Evolutionary conservation across 2,113 vertebrate species (phyloP), one percentile per base, ranked within the genome.

Genomic region (Ancistrus triradiatus): DNA sequence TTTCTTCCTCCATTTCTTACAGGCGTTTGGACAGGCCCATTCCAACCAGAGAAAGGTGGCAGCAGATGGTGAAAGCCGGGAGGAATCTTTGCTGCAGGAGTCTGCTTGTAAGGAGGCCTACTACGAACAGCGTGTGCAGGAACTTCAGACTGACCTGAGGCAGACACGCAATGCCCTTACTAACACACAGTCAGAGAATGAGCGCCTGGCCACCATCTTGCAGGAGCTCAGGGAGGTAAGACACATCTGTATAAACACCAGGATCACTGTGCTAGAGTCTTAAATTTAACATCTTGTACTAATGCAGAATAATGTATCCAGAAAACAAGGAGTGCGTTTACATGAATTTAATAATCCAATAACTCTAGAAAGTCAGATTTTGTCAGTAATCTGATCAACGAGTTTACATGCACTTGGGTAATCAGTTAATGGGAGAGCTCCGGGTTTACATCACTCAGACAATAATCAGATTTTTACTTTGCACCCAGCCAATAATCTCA

Each of bases 31-130:
- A 58, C 96, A 98, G 70, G 96, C 91, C 1, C 86, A 98, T 74
- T 93, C 92, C 1, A 94, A 94, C 84, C 95, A 98, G 79, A 95
- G 91, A 80, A 98, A 97, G 73, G 96, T 98, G 67, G 95, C 95
- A 3, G 95, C 94, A 1, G 96, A 98, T 15, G 96, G 96, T 2
- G 96, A 99, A 76, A 98, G 92, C 83, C 91, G 96, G 44, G 96
- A 99, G 66, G 96, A 99, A 80, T 93, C 92, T 6, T 84, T 99
- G 72, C 94, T 99, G 63, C 88, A 95, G 80, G 96, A 98, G 79
- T 99, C 96, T 0, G 96, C 94, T 53, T 96, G 93, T 69, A 97
- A 98, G 80, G 95, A 99, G 79, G 95, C 95, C 42, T 90, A 92
- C 63, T 97, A 98, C 14, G 92, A 95, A 82, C 91, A 92, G 78